phyloP scores from a whole-genome alignment of 2,888 invertebrate species.

The Miltochrista miniata region DNA sequence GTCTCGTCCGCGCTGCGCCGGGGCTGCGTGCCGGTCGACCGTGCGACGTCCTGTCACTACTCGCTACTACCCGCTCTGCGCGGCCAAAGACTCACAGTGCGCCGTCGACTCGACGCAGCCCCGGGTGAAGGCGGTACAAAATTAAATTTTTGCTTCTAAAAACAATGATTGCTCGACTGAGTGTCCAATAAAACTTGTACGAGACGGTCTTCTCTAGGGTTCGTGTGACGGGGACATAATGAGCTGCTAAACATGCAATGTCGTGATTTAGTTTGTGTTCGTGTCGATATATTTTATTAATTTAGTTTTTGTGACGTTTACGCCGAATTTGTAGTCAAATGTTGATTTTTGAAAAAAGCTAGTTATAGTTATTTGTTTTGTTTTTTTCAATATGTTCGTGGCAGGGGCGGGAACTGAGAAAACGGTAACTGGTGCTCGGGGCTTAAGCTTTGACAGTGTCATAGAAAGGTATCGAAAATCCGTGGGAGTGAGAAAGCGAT shows the following conservation, averaged over 20 bases:
- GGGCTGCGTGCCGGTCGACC: constrained; percentile 51
- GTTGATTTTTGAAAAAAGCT: constrained; percentile 41
- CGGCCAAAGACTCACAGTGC: constrained; percentile 35
- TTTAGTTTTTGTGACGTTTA: constrained; percentile 60
- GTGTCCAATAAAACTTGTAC: constrained; percentile 68
- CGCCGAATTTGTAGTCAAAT: constrained; percentile 62
- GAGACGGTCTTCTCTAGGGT: constrained; percentile 78
- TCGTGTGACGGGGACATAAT: constrained; percentile 78
- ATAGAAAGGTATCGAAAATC: constrained; percentile 65
- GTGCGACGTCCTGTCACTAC: constrained; percentile 4
- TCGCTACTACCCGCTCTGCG: too few relatives aligned
- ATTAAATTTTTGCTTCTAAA: constrained; percentile 66
- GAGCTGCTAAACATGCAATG: constrained; percentile 83
- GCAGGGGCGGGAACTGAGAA: constrained; percentile 52
- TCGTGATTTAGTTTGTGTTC: constrained; percentile 73
- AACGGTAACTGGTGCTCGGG: constrained; percentile 68
- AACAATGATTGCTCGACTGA: constrained; percentile 68
- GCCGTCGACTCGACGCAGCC: constrained; percentile 63
- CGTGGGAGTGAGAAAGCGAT: constrained; percentile 75
- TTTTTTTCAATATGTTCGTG: constrained; percentile 61
- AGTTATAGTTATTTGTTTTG: constrained; percentile 33
- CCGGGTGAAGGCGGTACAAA: constrained; percentile 62
- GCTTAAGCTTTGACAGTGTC: constrained; percentile 73
- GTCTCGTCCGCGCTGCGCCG: constrained; percentile 55
- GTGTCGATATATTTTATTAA: constrained; percentile 56